phyloP scores from a whole-genome alignment of 2,797 vertebrate genomes.

The Sarcoramphus papa region DNA sequence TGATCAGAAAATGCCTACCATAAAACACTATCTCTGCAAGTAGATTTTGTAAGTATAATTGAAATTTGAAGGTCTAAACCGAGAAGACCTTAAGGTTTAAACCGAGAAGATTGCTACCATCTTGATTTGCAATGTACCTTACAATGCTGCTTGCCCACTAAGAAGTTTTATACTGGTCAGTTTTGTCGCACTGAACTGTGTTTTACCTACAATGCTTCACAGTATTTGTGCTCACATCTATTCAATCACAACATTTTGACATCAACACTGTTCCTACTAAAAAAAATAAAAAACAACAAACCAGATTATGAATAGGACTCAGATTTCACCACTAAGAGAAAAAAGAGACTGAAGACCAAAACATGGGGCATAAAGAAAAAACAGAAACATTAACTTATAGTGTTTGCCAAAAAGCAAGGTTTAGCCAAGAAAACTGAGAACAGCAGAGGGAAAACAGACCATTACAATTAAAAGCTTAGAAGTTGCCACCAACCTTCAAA shows the following conservation, averaged over 20 bases:
- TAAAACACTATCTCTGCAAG: too few species aligned
- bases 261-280: neutral
- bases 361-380: neutral
- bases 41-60: neutral
- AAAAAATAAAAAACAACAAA: neutral
- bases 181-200: neutral
- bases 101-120: neutral
- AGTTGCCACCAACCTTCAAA: conserved; percentile 85
- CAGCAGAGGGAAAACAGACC: neutral
- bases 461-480: neutral
- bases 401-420: neutral
- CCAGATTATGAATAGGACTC: neutral
- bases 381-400: neutral
- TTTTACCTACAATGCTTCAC: neutral
- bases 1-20: neutral
- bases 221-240: neutral
- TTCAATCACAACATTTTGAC: neutral
- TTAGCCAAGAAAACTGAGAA: neutral
- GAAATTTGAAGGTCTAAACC: neutral
- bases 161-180: neutral
- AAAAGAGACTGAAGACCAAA: neutral
- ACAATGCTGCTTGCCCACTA: neutral
- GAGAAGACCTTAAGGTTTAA: neutral
- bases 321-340: neutral
- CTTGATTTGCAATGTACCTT: neutral